Evolutionary conservation across 2,113 vertebrate genomes (phyloP).

Genomic region (Varanus salvator): DNA sequence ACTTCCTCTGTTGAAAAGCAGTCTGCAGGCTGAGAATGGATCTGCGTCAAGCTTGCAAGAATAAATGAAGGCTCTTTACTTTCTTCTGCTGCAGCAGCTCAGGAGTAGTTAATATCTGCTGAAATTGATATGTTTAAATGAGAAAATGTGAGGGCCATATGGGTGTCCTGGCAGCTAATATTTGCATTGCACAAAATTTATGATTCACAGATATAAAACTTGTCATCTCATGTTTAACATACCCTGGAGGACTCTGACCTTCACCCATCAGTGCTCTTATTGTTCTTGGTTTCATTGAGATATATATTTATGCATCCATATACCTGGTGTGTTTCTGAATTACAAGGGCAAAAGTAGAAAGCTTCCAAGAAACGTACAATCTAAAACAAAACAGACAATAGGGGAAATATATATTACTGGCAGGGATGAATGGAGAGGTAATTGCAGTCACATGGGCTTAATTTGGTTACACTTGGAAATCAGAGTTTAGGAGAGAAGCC

Average conservation of each 20-base stretch:
- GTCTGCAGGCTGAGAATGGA: neutral
- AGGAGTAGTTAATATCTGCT: neutral
- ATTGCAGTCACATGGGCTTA: neutral
- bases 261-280: neutral
- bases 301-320: neutral
- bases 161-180: conserved; percentile 9
- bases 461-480: neutral
- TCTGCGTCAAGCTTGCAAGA: conserved; percentile 11
- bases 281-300: neutral
- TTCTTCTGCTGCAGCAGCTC: conserved; percentile 3
- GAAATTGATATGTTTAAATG: neutral
- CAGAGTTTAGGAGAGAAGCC: neutral
- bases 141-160: conserved; percentile 2
- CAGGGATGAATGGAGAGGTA: neutral
- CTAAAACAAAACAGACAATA: neutral
- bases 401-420: neutral
- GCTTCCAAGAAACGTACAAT: neutral
- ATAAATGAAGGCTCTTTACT: neutral
- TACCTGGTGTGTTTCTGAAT: neutral
- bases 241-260: neutral
- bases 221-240: neutral
- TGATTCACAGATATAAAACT: conserved; percentile 10
- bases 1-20: conserved; percentile 5
- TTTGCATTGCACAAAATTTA: accelerated
- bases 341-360: neutral